These are phyloP conservation scores for Felis chaus DNA, from an alignment of 2,113 vertebrate species.

Conservation along the genomic window DNA sequence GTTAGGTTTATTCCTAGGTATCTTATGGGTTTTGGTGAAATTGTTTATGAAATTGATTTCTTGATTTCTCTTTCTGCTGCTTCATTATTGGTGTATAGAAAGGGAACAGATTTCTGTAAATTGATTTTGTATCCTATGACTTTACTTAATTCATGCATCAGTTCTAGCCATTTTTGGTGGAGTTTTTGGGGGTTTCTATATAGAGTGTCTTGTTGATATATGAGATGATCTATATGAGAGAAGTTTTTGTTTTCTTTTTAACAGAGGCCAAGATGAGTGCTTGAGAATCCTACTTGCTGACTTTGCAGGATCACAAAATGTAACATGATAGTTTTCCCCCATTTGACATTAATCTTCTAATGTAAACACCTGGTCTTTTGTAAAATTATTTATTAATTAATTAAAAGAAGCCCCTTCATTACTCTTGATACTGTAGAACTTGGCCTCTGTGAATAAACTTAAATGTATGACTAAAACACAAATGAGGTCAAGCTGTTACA, in stretches of 20 bases:
- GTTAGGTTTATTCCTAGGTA: no score
- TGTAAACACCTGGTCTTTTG: slow-evolving; percentile 12
- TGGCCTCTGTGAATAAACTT: neutral
- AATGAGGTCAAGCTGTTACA: slow-evolving; percentile 9
- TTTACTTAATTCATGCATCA: no score
- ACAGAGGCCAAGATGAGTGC: neutral
- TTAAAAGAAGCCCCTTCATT: neutral
- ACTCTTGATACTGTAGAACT: slow-evolving; percentile 28
- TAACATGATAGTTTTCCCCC: neutral
- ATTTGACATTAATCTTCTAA: slow-evolving; percentile 6
- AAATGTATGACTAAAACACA: slow-evolving; percentile 24
- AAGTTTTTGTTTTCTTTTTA: neutral
- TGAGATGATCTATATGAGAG: neutral
- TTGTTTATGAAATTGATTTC: no score
- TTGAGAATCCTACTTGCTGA: neutral
- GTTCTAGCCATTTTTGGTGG: no score
- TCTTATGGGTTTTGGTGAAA: no score
- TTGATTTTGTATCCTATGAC: no score
- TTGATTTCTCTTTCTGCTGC: no score
- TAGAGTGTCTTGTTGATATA: no score
- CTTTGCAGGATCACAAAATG: neutral
- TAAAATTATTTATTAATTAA: slow-evolving; percentile 54
- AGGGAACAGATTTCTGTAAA: no score
- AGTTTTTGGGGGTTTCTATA: no score
- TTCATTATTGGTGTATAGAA: no score